These are phyloP conservation scores for Rhinichthys klamathensis DNA, from an alignment of 2,113 vertebrate genomes.

Conservation along the genomic window DNA sequence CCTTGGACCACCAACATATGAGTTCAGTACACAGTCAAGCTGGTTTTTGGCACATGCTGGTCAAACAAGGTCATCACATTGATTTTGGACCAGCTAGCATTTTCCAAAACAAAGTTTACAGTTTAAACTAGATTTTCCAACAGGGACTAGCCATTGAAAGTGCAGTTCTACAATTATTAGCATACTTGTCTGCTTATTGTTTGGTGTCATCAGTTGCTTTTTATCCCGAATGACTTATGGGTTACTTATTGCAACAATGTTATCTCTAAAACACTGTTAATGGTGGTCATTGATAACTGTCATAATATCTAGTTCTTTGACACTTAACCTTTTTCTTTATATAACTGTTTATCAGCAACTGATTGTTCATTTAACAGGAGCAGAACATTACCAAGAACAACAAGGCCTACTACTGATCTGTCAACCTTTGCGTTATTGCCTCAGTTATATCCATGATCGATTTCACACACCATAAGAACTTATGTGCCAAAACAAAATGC, in stretches of 20 bases:
- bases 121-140: not conserved
- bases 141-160: too few species aligned
- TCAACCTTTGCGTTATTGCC: not conserved
- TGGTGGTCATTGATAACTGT: too few species aligned
- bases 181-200: not conserved
- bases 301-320: not conserved
- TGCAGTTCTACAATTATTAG: not conserved
- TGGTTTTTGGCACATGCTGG: not conserved
- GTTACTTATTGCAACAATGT: not conserved
- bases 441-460: not conserved
- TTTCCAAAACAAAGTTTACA: not conserved
- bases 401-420: not conserved
- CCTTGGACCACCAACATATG: not conserved
- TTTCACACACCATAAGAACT: not conserved
- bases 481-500: not conserved
- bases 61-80: not conserved
- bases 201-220: not conserved
- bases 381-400: not conserved
- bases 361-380: not conserved
- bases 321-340: not conserved
- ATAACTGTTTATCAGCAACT: not conserved
- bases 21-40: not conserved
- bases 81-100: constrained; percentile 7
- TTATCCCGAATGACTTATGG: not conserved
- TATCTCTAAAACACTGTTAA: too few species aligned